Conservation (phyloP, 2,113 vertebrate genomes). For the Lutjanus erythropterus region DNA sequence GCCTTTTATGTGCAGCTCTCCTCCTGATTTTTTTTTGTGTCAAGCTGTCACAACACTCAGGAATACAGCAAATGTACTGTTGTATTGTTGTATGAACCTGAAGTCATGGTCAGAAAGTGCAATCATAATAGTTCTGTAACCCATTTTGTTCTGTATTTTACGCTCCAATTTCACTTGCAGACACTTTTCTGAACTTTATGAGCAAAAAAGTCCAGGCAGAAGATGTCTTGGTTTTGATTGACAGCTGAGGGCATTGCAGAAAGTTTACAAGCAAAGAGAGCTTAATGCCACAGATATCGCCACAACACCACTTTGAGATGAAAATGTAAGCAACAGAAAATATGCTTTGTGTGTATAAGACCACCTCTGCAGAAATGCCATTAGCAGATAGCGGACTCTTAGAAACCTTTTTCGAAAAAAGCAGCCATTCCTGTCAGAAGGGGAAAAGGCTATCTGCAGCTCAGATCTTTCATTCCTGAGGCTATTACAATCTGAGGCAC, state of each 20-base stretch:
- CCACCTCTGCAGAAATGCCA: constrained; percentile 16
- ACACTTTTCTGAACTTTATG: not conserved
- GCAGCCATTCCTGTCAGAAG: not conserved
- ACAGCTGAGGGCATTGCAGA: not conserved
- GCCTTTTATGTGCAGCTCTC: not conserved
- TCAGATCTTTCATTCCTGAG: constrained; percentile 47
- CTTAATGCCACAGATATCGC: not conserved
- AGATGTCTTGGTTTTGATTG: not conserved
- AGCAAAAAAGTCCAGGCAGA: not conserved
- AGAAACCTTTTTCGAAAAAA: not conserved
- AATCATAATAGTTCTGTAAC: not conserved
- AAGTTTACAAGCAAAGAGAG: not conserved
- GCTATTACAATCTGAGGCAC: constrained; percentile 12
- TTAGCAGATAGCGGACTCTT: not conserved
- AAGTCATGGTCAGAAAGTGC: not conserved
- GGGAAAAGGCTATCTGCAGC: constrained; percentile 10
- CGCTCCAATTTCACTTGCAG: not conserved
- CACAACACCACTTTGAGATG: not conserved
- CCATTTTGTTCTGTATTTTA: not conserved
- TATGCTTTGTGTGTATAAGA: not conserved
- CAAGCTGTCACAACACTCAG: not conserved
- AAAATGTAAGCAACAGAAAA: not conserved
- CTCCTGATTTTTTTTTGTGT: constrained; percentile 2
- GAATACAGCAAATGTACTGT: not conserved
- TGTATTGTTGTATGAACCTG: not conserved